Evolutionary conservation across 2,113 vertebrate species (phyloP).

Genomic region (Lutjanus erythropterus): DNA sequence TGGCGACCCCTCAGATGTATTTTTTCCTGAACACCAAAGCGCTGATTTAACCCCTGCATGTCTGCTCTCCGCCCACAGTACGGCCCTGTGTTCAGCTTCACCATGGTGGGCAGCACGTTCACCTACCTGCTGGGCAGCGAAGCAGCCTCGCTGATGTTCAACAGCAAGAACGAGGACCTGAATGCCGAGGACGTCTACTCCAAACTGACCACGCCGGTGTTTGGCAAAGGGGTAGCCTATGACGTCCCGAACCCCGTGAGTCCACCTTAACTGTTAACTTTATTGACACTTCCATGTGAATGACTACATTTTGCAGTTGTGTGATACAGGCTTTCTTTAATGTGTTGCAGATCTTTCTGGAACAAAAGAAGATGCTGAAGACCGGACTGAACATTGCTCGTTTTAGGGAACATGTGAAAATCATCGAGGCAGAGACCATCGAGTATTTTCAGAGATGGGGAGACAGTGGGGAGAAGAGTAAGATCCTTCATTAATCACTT

Average conservation of each 20-base stretch:
- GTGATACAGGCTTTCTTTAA: not conserved
- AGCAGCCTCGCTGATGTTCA: constrained; percentile 95
- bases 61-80: constrained; percentile 84
- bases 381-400: constrained; percentile 93
- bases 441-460: constrained; percentile 96
- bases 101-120: constrained; percentile 98
- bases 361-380: constrained; percentile 99
- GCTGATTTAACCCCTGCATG: accelerated
- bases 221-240: constrained; percentile 96
- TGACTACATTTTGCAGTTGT: not conserved
- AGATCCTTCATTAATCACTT: constrained; percentile 51
- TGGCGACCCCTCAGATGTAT: too few species aligned
- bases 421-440: constrained; percentile 94
- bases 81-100: constrained; percentile 97
- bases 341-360: constrained; percentile 91
- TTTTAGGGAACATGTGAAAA: constrained; percentile 90
- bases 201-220: constrained; percentile 94
- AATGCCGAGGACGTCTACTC: constrained; percentile 98
- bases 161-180: constrained; percentile 97
- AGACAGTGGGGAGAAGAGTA: constrained; percentile 93
- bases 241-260: constrained; percentile 94
- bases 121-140: constrained; percentile 97
- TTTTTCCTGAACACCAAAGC: not conserved
- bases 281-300: not conserved
- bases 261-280: not conserved